phyloP scores from a whole-genome alignment of 2,113 vertebrate species.

The Panthera tigris region DNA sequence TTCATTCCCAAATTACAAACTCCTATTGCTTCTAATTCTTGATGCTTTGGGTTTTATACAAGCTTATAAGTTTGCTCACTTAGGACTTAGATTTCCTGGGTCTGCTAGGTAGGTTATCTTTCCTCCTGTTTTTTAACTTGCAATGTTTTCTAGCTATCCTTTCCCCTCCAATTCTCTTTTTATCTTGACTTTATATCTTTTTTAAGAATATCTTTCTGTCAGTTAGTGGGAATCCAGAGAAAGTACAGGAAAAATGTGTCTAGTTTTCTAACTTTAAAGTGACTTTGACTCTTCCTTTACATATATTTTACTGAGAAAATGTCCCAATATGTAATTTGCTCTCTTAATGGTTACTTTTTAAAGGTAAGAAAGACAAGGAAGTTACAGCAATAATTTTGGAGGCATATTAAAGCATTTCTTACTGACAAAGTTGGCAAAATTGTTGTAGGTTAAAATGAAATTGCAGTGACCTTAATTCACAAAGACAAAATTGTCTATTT shows the following conservation, averaged over 20 bases:
- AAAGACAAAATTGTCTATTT: background rate
- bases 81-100: background rate
- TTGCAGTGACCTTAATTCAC: background rate
- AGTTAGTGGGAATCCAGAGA: background rate
- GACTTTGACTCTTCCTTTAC: background rate
- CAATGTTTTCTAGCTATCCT: background rate
- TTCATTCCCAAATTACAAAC: background rate
- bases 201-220: background rate
- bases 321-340: background rate
- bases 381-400: background rate
- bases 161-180: background rate
- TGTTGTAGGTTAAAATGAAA: background rate
- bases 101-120: background rate
- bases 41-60: background rate
- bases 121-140: background rate
- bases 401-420: constrained; percentile 9
- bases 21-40: background rate
- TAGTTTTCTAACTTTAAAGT: background rate
- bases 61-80: background rate
- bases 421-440: background rate
- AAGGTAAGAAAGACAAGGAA: background rate
- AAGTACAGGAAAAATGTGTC: background rate
- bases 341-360: constrained; percentile 15
- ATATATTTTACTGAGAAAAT: constrained; percentile 18
- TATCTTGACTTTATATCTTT: background rate